Conservation (phyloP, 2,888 invertebrate genomes). For the Therioaphis trifolii region DNA sequence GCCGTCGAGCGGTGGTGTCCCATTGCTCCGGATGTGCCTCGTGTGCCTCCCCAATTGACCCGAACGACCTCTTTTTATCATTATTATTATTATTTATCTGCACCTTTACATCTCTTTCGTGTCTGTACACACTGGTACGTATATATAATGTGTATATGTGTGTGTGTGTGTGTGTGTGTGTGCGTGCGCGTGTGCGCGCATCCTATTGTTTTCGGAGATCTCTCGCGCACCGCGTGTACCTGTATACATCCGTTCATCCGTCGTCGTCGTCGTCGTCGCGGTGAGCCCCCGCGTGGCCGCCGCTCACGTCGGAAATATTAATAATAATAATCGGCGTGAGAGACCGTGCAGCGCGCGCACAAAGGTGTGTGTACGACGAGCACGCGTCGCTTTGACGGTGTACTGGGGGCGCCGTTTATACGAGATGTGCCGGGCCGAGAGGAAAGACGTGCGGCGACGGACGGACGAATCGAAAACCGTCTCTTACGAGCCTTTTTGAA, state of each 20-base stretch:
- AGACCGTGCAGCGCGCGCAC: neutral
- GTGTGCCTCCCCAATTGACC: conserved; percentile 57
- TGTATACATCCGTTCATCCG: neutral
- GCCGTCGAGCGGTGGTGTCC: conserved; percentile 19
- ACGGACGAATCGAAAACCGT: too few relatives aligned
- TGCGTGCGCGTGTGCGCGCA: neutral
- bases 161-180: conserved; percentile 13
- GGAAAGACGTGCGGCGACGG: too few relatives aligned
- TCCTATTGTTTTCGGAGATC: conserved; percentile 36
- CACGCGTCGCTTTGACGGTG: neutral
- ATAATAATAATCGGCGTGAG: conserved; percentile 5
- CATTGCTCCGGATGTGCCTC: conserved; percentile 56
- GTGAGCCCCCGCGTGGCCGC: neutral
- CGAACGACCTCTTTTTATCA: conserved; percentile 35
- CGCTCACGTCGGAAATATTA: neutral
- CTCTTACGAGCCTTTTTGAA: too few relatives aligned
- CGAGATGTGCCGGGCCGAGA: too few relatives aligned
- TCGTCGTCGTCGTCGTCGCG: neutral
- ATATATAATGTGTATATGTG: neutral
- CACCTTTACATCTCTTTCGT: conserved; percentile 41
- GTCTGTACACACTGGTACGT: neutral
- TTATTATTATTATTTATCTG: conserved; percentile 48
- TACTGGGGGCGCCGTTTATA: too few relatives aligned
- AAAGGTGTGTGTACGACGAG: too few relatives aligned
- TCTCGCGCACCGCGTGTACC: neutral